Evolutionary conservation across 2,888 invertebrate genomes (phyloP).

Genomic region (Apodemia duryi): DNA sequence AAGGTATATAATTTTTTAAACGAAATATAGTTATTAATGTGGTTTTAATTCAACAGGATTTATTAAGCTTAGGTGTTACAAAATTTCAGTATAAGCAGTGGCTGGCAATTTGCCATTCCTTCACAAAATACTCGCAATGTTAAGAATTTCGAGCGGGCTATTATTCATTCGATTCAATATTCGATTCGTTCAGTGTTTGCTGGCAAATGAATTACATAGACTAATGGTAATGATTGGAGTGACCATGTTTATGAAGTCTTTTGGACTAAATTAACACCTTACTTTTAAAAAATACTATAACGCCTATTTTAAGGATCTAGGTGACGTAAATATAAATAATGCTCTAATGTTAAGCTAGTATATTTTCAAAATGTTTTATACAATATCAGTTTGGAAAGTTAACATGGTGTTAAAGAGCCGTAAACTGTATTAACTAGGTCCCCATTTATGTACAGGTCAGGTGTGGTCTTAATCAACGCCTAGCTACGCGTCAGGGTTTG

Average conservation of each 20-base stretch:
- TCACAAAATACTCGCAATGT: conserved; percentile 14
- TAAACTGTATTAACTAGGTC: no score
- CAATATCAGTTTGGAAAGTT: no score
- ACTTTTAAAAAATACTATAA: neutral
- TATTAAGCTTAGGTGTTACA: conserved; percentile 6
- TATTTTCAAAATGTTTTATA: no score
- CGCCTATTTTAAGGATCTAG: no score
- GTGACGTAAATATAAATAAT: no score
- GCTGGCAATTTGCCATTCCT: conserved; percentile 10
- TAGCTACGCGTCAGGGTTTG: no score
- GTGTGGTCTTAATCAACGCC: no score
- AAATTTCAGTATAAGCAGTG: conserved; percentile 1
- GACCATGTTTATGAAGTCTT: neutral
- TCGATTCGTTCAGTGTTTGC: conserved; percentile 14
- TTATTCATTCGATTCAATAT: conserved; percentile 16
- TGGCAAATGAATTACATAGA: conserved; percentile 15
- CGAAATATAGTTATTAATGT: neutral
- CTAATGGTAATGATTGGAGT: conserved; percentile 14
- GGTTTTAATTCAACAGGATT: neutral
- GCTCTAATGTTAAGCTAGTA: no score
- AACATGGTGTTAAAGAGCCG: no score
- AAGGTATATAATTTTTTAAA: no score
- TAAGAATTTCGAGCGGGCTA: conserved; percentile 12
- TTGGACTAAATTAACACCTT: neutral
- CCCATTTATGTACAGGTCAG: no score